Base-by-base conservation (phyloP, 2,797 vertebrate species). In the Diplodus sargus region DNA sequence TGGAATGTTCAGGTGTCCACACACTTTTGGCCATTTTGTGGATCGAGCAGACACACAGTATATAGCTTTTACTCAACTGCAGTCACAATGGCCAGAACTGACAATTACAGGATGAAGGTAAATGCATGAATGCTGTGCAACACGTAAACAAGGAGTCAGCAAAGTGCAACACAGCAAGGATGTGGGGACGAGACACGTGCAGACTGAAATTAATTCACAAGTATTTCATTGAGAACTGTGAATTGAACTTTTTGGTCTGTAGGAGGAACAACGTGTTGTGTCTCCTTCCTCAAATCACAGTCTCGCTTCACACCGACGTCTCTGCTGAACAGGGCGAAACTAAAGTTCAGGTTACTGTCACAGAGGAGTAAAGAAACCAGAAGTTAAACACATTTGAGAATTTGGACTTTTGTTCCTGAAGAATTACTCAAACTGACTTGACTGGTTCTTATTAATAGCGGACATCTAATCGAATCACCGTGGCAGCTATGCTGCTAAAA, bases 1-100 rank as follows among this genome's bases (percentile, higher is more conserved):
- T 49, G 69, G 48, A 54, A 76, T 7, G 0, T 23, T 60, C 43
- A 65, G 30, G 75, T 68, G 69, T 60, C 47, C 47, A 7, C 57
- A 61, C 23, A 60, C 48, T 42, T 51, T 18, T 71, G 68, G 45
- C 9, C 54, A 16, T 18, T 14, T 30, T 30, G 20, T 43, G 34
- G 2, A 61, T 45, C 30, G 5, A 43, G 39, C 39, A 23, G n/a
- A 42, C 11, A 13, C 39, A 4, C 34, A n/a, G 30, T 1, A 4
- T 4, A 4, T 30, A 11, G 11, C 17, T 58, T 14, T 13, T n/a
- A 18, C 20, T 60, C 34, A 42, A 8, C 30, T n/a, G 28, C 25
- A 60, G 56, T 17, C 17, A 6, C 10, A 14, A 30, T 34, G 56
- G 17, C 28, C 5, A 5, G 5, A 59, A 59, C 30, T 13, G 30